Base-by-base conservation (phyloP, 2,888 invertebrate genomes). In the Lithophane leautieri region DNA sequence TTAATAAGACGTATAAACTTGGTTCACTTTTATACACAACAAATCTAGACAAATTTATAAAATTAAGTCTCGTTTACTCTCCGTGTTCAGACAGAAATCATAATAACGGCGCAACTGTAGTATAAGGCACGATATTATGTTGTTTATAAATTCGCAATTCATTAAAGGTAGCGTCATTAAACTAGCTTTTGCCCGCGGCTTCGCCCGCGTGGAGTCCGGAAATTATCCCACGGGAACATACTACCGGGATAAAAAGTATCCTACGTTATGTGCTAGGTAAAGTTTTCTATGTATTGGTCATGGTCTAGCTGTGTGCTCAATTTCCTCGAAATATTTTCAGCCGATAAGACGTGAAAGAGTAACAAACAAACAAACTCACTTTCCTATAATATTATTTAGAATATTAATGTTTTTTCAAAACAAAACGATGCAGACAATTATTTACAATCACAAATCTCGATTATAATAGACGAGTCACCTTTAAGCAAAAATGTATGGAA, bases 401-500 rank as follows among this genome's bases (percentile, higher is more conserved):
- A 52, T n/a, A 2, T 22, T 28, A 42, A 70, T 61, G 25, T 73
- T 68, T 44, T 42, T 52, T 34, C n/a, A 52, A 69, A 47, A 78
- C 63, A 44, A 77, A 56, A 75, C 11, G 7, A 40, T 9, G 22
- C 0, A 25, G 9, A 63, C 47, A 74, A 74, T 63, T 28, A 19
- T 50, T 14, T n/a, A 44, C 47, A 73, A 19, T 28, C 22, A 63
- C 11, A 34, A 22, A 16, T 22, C 50, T 61, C 9, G 0, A 52
- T 11, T 52, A 34, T 11, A 28, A 34, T 14, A 47, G 28, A 50
- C 34, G 34, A 50, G n/a, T 60, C 60, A 56, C 4, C 8, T 25
- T 42, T 16, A 67, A 19, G 22, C 11, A 19, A 54, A 54, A 34
- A 44, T 65, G 28, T 68, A 42, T 42, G 9, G 50, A 52, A 66